phyloP scores from a whole-genome alignment of 37 sponge, comb jelly and placozoan species.

The Ephydatia muelleri region DNA sequence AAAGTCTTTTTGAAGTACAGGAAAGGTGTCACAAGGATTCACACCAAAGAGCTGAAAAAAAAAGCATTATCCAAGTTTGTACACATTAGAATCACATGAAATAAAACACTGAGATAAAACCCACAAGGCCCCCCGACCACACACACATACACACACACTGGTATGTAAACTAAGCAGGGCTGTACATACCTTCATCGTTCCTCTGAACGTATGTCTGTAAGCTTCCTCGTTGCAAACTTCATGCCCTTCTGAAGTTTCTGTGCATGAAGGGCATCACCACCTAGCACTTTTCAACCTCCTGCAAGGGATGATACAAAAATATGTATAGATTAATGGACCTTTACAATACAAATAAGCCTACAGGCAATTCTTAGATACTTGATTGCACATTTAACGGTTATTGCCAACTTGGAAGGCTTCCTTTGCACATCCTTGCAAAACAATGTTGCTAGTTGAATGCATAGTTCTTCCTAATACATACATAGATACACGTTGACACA shows the following conservation, averaged over 20 bases:
- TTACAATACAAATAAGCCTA: too few species aligned
- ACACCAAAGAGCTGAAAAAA: neutral
- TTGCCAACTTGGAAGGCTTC: neutral
- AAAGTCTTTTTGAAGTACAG: neutral
- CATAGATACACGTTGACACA: neutral
- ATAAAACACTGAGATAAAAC: neutral
- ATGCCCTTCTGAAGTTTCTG: neutral
- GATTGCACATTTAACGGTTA: neutral
- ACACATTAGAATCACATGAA: neutral
- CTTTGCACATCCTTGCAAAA: neutral
- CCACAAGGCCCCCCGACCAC: neutral
- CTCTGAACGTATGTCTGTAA: neutral
- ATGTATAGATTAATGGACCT: too few species aligned
- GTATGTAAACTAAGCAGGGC: neutral
- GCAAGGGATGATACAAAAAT: neutral
- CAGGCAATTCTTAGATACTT: neutral
- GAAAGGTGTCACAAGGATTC: neutral
- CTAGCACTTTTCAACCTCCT: neutral
- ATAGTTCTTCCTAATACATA: neutral
- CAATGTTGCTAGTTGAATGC: neutral
- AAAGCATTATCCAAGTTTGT: neutral
- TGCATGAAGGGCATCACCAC: neutral
- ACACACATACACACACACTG: neutral
- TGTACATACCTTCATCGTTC: neutral
- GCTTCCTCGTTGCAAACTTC: neutral